Percentiles rank a stretch among this genome's conserved stretches.
Conservation (phyloP, 1,140 invertebrate species). For the Melitaea cinxia region DNA sequence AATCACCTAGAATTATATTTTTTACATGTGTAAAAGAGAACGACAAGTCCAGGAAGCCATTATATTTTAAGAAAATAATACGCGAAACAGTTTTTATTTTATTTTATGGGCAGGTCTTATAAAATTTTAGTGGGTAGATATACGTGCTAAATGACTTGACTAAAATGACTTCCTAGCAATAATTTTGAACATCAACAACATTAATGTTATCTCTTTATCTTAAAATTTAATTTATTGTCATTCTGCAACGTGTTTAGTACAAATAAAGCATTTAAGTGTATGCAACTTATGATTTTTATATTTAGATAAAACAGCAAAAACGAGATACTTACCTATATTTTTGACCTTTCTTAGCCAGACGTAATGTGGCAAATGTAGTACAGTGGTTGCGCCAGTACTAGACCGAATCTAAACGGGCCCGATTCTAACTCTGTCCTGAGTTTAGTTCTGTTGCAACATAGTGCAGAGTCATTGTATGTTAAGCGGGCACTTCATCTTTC, state of each 20-base stretch:
- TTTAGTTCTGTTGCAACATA: slow-evolving; percentile 64
- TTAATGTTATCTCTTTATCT: slow-evolving; percentile 38
- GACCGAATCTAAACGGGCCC: slow-evolving; percentile 20
- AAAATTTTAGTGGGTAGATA: slow-evolving; percentile 21
- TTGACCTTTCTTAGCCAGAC: slow-evolving; percentile 25
- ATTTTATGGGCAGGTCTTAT: slow-evolving; percentile 24
- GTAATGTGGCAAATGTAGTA: slow-evolving; percentile 23
- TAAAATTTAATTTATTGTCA: slow-evolving; percentile 26
- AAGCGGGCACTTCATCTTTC: slow-evolving; percentile 78
- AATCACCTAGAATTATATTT: slow-evolving; percentile 7
- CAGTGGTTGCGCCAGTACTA: slow-evolving; percentile 49
- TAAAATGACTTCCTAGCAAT: slow-evolving; percentile 42
- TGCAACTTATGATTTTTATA: slow-evolving; percentile 28
- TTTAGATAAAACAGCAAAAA: slow-evolving; percentile 31
- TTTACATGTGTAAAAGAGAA: slow-evolving; percentile 13
- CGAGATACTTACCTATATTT: slow-evolving; percentile 15
- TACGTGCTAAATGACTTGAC: slow-evolving; percentile 29
- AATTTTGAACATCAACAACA: slow-evolving; percentile 32
- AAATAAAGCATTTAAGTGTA: slow-evolving; percentile 27
- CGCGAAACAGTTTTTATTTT: slow-evolving; percentile 24
- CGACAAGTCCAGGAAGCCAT: slow-evolving; percentile 36
- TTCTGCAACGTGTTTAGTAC: slow-evolving; percentile 30
- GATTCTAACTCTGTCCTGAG: slow-evolving; percentile 51
- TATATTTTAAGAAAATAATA: slow-evolving; percentile 29
- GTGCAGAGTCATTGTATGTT: slow-evolving; percentile 77